Evolutionary conservation across 1,140 invertebrate genomes (phyloP).

Genomic region (Brachionus rotundiformis): DNA sequence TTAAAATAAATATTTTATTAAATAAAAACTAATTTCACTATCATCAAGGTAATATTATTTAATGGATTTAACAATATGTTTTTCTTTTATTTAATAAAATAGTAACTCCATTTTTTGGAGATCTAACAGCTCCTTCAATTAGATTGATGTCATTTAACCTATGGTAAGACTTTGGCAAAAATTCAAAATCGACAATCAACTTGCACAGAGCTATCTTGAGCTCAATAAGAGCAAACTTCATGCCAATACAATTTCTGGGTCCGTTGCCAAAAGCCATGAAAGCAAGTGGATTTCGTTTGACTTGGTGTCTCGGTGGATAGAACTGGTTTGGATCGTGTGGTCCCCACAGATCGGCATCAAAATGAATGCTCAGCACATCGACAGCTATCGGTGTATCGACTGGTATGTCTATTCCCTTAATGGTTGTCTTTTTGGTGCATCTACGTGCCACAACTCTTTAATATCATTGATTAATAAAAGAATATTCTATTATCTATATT

Average conservation of each 20-base stretch:
- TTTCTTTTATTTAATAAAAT: not conserved
- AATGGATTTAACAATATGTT: not conserved
- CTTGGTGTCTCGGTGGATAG: slow-evolving; percentile 56
- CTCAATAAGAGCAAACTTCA: slow-evolving; percentile 60
- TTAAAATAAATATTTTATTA: no score
- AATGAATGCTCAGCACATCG: slow-evolving; percentile 62
- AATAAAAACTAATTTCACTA: no score
- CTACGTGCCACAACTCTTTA: not conserved
- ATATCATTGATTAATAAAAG: not conserved
- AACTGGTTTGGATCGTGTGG: slow-evolving; percentile 56
- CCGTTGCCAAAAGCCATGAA: slow-evolving; percentile 63
- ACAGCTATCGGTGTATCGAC: slow-evolving; percentile 59
- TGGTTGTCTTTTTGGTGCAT: slow-evolving; percentile 36
- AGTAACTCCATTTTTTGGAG: not conserved
- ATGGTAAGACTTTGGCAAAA: slow-evolving; percentile 20
- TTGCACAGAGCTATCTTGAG: slow-evolving; percentile 58
- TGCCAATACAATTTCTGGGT: slow-evolving; percentile 61
- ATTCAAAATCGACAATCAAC: slow-evolving; percentile 56
- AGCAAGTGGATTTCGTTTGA: slow-evolving; percentile 55
- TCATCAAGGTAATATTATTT: no score
- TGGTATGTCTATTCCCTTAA: slow-evolving; percentile 55
- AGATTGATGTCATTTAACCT: not conserved
- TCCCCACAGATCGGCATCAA: slow-evolving; percentile 59
- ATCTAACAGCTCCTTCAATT: not conserved
- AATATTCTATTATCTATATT: not conserved